Evolutionary conservation across 2,113 vertebrate genomes (phyloP).

Genomic region (Pao palembangensis): DNA sequence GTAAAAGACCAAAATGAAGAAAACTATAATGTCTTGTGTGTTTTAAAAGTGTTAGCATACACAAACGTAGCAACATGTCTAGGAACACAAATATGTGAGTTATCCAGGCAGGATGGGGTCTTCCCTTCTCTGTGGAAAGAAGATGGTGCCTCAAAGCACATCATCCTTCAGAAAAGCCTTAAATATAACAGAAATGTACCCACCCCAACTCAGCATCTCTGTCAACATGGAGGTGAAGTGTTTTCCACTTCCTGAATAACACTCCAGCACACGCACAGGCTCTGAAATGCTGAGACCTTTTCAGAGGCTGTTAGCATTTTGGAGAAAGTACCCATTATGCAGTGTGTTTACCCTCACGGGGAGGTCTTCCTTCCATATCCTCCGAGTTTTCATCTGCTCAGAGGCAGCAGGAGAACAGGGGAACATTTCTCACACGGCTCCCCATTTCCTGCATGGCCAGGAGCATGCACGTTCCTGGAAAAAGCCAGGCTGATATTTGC

Average conservation of each 20-base stretch:
- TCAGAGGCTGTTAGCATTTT: conserved; percentile 71
- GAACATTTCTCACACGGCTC: conserved; percentile 28
- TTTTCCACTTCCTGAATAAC: conserved; percentile 19
- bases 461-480: conserved; percentile 38
- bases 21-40: too few relatives aligned
- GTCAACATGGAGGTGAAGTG: not conserved
- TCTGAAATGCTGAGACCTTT: conserved; percentile 68
- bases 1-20: too few relatives aligned
- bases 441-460: conserved; percentile 37
- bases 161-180: too few relatives aligned
- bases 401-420: conserved; percentile 45
- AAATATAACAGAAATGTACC: too few relatives aligned
- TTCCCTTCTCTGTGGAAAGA: too few relatives aligned
- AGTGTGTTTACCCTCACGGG: conserved; percentile 63
- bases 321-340: conserved; percentile 66
- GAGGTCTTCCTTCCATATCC: conserved; percentile 42
- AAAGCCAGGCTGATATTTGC: conserved; percentile 33
- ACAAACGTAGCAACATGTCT: too few relatives aligned
- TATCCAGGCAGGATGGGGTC: too few relatives aligned
- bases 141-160: too few relatives aligned
- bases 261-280: conserved; percentile 42
- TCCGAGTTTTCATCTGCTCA: conserved; percentile 52
- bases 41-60: too few relatives aligned
- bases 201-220: too few relatives aligned
- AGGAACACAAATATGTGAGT: too few relatives aligned